phyloP scores from a whole-genome alignment of 2,888 invertebrate genomes.

The Lysandra bellargus region DNA sequence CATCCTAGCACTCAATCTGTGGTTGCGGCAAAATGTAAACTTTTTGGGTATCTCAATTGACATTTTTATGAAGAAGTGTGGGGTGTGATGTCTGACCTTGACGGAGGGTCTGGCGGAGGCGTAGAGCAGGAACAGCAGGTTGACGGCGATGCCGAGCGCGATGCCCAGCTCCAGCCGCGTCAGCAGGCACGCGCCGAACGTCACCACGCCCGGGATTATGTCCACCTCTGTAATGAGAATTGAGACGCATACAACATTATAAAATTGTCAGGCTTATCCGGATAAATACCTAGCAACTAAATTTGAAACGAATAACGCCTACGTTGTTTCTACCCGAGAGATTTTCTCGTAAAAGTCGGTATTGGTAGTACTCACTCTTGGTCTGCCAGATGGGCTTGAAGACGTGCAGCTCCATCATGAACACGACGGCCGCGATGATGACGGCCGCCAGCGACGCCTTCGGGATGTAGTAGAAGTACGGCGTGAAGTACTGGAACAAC shows the following conservation, averaged over 20 bases:
- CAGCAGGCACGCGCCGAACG: constrained; percentile 89
- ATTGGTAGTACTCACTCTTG: constrained; percentile 81
- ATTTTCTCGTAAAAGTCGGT: too few relatives aligned
- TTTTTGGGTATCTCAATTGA: too few relatives aligned
- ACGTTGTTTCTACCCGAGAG: too few relatives aligned
- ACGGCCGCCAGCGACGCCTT: constrained; percentile 89
- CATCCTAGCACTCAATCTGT: too few relatives aligned
- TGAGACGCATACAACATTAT: constrained; percentile 35
- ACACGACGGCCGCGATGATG: constrained; percentile 92
- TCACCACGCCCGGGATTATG: constrained; percentile 89
- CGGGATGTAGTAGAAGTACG: constrained; percentile 90
- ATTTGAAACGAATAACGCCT: too few relatives aligned
- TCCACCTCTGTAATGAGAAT: constrained; percentile 85
- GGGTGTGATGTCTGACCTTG: constrained; percentile 64
- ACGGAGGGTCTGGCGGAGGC: constrained; percentile 92
- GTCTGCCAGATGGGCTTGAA: constrained; percentile 90
- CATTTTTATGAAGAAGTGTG: too few relatives aligned
- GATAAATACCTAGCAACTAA: too few relatives aligned
- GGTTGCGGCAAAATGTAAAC: too few relatives aligned
- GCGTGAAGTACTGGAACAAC: constrained; percentile 86
- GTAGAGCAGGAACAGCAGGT: constrained; percentile 89
- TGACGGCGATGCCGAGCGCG: constrained; percentile 88
- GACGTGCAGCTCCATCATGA: constrained; percentile 91
- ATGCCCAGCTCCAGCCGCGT: constrained; percentile 94
- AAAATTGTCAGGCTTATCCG: too few relatives aligned